Conservation (phyloP, 1,140 invertebrate species). For the Drosophila ananassae region DNA sequence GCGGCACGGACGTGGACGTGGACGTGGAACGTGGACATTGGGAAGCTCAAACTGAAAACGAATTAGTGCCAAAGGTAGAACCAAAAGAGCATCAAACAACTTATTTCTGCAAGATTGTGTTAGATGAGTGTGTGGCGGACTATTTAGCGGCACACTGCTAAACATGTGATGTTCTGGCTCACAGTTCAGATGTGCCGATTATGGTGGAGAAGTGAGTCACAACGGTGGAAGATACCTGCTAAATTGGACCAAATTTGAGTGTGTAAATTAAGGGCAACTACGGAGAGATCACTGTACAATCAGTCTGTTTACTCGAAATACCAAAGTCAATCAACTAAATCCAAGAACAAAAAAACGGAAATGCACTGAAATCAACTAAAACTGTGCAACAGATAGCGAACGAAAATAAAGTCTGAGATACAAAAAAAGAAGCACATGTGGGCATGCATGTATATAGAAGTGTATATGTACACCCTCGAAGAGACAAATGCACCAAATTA, state of each 20-base stretch:
- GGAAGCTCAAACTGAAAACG: constrained; percentile 32
- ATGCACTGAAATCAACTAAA: constrained; percentile 58
- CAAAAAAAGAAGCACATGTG: constrained; percentile 6
- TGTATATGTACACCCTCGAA: constrained; percentile 4
- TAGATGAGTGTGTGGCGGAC: constrained; percentile 44
- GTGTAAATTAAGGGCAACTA: background rate
- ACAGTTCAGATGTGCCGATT: constrained; percentile 40
- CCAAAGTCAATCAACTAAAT: constrained; percentile 62
- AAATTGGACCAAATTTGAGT: background rate
- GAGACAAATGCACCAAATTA: constrained; percentile 58
- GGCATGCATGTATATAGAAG: background rate
- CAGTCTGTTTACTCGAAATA: constrained; percentile 2
- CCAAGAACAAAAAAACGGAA: constrained; percentile 63
- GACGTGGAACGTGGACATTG: constrained; percentile 30
- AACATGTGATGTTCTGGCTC: constrained; percentile 67
- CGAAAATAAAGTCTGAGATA: constrained; percentile 24
- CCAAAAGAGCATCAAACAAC: constrained; percentile 36
- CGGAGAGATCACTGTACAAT: background rate
- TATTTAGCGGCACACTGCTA: constrained; percentile 81
- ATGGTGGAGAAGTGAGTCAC: constrained; percentile 30
- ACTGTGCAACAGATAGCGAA: constrained; percentile 35
- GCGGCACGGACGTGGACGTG: constrained; percentile 31
- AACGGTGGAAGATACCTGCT: background rate
- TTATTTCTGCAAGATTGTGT: constrained; percentile 39
- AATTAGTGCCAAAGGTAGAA: constrained; percentile 59